Evolutionary conservation across 2,113 vertebrate genomes (phyloP).

Genomic region (Cyanoliseus patagonus): DNA sequence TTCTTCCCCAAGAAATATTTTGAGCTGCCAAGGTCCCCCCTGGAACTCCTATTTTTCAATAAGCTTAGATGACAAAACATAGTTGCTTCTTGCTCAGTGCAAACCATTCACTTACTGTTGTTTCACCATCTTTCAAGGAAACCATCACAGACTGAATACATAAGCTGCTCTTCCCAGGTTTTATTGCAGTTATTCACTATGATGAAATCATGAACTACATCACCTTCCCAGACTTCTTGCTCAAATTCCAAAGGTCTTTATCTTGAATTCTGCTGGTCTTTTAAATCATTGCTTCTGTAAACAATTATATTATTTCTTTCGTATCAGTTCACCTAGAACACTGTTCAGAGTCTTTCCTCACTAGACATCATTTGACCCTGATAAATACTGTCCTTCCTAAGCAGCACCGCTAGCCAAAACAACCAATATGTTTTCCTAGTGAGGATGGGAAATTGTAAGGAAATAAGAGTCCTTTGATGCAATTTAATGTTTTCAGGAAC

Average conservation of each 20-base stretch:
- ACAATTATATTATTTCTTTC: background rate
- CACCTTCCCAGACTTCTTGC: background rate
- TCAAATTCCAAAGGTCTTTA: constrained; percentile 7
- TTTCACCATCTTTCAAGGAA: constrained; percentile 34
- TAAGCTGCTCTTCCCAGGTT: background rate
- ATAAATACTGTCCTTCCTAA: background rate
- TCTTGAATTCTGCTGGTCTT: background rate
- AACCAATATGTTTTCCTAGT: background rate
- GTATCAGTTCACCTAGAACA: background rate
- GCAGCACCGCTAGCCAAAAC: background rate
- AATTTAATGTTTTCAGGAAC: background rate
- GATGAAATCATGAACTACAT: constrained; percentile 3
- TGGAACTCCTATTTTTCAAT: background rate
- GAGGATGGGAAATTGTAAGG: background rate
- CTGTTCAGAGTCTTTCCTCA: background rate
- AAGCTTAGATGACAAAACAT: background rate
- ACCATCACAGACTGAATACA: background rate
- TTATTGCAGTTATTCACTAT: constrained; percentile 7
- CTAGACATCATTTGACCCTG: background rate
- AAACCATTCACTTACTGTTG: background rate
- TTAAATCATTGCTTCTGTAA: background rate
- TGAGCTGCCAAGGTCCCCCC: background rate
- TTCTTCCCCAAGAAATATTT: background rate
- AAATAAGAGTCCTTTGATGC: background rate
- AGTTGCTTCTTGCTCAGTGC: background rate